Conservation (phyloP, 2,797 vertebrate genomes). For the Fistularia tabacaria region DNA sequence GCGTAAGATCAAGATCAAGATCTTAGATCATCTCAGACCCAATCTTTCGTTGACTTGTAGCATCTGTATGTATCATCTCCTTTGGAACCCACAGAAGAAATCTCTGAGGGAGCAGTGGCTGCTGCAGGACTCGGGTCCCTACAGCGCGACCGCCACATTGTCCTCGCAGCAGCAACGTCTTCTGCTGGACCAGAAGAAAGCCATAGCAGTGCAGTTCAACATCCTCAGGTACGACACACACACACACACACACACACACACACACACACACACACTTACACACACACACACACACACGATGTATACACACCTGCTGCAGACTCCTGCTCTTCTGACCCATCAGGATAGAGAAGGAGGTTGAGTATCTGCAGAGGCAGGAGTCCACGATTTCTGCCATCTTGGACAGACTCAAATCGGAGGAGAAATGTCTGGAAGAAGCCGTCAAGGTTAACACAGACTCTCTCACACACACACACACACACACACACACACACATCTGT, state of each 20-base stretch:
- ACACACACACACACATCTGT: constrained; percentile 1
- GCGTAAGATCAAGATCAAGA: no score
- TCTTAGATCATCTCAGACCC: neutral
- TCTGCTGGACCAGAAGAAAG: constrained; percentile 72
- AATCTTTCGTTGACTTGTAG: neutral
- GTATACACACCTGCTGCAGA: neutral
- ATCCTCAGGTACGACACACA: constrained; percentile 78
- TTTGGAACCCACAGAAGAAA: constrained; percentile 76
- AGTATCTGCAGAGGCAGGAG: constrained; percentile 82
- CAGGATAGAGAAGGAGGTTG: constrained; percentile 83
- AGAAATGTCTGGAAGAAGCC: constrained; percentile 81
- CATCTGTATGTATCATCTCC: neutral
- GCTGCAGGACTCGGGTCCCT: constrained; percentile 73
- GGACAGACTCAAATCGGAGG: constrained; percentile 79
- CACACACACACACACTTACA: neutral
- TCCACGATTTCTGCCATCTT: constrained; percentile 80
- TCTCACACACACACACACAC: constrained; percentile 3
- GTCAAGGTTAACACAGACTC: constrained; percentile 71
- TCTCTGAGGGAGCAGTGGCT: constrained; percentile 85
- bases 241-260: neutral
- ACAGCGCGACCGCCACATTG: constrained; percentile 58
- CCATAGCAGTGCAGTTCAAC: constrained; percentile 72
- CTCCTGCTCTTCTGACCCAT: neutral
- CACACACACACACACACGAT: neutral
- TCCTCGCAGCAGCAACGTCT: constrained; percentile 41